Base-by-base conservation (phyloP, 2,113 vertebrate species). In the Corythornis cristatus region DNA sequence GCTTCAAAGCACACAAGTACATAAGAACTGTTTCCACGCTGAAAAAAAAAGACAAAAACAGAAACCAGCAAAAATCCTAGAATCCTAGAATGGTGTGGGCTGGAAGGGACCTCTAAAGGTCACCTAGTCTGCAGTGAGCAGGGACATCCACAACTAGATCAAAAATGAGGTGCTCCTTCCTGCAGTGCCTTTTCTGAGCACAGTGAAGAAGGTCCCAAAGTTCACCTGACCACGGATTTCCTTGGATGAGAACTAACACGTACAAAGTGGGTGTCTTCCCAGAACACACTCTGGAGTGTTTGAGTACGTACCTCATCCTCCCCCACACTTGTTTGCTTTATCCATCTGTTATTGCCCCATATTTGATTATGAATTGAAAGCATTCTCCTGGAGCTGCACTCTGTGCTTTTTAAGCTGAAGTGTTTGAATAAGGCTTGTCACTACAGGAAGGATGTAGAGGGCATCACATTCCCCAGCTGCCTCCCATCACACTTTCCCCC, bases 351-450 rank as follows among this genome's bases (percentile, higher is more conserved):
- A 84, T 96, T 96, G 91, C 93, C 96, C 91, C 84, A 79, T 89
- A 93, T 96, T 96, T 96, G 92, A 96, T 95, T 95, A 96, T 89
- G 89, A 96, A 96, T 82, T 85, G 91, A 96, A 96, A 91, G 82
- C 87, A 85, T 96, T 94, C 86, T 96, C 74, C 93, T 76, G 56
- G 83, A 94, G 74, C 80, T 96, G 88, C 93, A 92, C 90, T 95
- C 88, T 83, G 85, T 90, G 95, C 91, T 87, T 95, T 96, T 96
- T 90, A 87, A 94, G 77, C 89, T 92, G 71, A 94, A 96, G 93
- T 96, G 94, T 96, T 96, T 96, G 94, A 96, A 94, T 80, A 93
- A 95, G 94, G 86, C 96, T 93, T 94, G 94, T 96, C 96, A 93
- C 95, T 95, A 89, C 92, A 94, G 86, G 89, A 96, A 96, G 93